Evolutionary conservation across 2,113 vertebrate species (phyloP), one percentile per base, ranked within the genome.

Genomic region (Verasper variegatus): DNA sequence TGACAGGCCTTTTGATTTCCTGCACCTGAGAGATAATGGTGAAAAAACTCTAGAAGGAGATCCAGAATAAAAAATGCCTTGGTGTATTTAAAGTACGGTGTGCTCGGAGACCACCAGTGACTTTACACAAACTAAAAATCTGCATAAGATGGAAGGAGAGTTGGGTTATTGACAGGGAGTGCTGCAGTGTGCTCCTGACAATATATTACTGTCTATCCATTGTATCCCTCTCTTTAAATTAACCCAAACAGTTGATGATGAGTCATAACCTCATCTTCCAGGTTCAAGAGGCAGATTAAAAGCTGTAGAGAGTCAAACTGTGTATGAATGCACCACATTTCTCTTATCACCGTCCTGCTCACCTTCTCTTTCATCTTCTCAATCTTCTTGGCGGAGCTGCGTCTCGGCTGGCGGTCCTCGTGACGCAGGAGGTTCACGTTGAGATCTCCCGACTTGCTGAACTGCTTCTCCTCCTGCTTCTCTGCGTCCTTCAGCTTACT

Each of bases 391-490:
- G 96, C 97, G 0, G 97, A 96, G 94, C 98, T 96, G 67, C 97
- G 96, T 57, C 98, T 94, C 72, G 97, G 96, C 0, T 96, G 96
- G 65, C 97, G 91, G 88, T 99, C 98, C 87, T 99, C 97, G 0
- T 97, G 97, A 8, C 98, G 95, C 55, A 98, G 95, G 45, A 99
- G 94, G 91, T 98, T 98, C 71, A 98, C 96, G 0, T 96, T 97
- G 68, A 98, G 95, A 82, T 99, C 97, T 18, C 96, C 97, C 0
- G 96, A 95, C 88, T 97, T 98, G 89, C 96, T 97, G 92, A 98
- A 98, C 91, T 99, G 98, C 81, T 98, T 99, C 68, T 99, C 97
- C 54, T 99, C 97, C 91, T 99, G 98, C 87, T 98, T 99, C 91
- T 99, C 97, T 0, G 98, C 98, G 31, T 99, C 98, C 83, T 98